Evolutionary conservation across 2,797 vertebrate species (phyloP), one percentile per base, ranked within the genome.

Genomic region (Distichodus sexfasciatus): DNA sequence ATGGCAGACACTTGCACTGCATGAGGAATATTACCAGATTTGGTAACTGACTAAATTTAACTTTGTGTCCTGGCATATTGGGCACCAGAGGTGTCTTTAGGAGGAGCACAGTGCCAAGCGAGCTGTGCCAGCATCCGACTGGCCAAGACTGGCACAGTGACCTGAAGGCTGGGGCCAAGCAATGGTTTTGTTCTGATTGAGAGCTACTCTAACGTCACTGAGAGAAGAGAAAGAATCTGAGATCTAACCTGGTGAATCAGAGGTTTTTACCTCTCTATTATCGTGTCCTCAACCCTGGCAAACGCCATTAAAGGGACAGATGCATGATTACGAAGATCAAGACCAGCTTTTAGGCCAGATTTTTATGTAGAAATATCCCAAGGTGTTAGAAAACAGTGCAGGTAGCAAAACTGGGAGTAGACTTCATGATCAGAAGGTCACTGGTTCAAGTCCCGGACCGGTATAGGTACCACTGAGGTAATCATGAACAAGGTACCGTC

Each of bases 141-240:
- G 59, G 72, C 62, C 75, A 69, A 69, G 81, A 83, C 82, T 83
- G 82, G 82, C 79, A 82, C 82, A 71, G 12, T 59, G 72, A 60
- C 66, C 8, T 5, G 15, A 79, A 80, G 54, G 81, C 86, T 86
- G 86, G 82, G 80, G 77, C 82, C 84, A 80, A 79, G 80, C 89
- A 86, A 89, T 88, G 85, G 83, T 71, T 61, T 79, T 69, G 66
- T 73, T 78, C 84, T 89, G 88, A 90, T 89, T 87, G 84, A 88
- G 83, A 83, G 84, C 80, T 76, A 73, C 80, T 85, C 81, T 83
- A 62, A 67, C 86, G 83, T 82, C 87, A 86, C 86, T 53, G 78
- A 79, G 87, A 79, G 57, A 84, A 86, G 87, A 87, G 81, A 48
- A 66, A 40, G 61, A 78, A 76, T n/a, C n/a, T n/a, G n/a, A n/a